phyloP scores from a whole-genome alignment of 1,140 invertebrate species.

The Caenorhabditis tropicalis region DNA sequence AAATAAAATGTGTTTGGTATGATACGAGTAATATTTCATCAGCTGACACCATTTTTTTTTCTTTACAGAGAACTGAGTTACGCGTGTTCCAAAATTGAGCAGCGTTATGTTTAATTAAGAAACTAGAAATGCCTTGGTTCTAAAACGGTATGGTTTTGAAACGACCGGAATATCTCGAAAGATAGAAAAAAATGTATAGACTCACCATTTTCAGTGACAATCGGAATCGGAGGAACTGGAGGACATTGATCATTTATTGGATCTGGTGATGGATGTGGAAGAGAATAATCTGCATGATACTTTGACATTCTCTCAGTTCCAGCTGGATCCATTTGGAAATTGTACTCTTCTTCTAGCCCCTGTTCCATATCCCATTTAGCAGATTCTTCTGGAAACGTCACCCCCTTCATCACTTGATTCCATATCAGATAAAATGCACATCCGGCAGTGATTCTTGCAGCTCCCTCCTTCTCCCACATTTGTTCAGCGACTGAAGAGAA shows the following conservation, averaged over 20 bases:
- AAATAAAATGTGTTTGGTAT: no score
- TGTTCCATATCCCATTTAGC: neutral
- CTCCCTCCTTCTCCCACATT: constrained; percentile 8
- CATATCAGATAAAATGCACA: neutral
- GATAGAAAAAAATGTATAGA: no score
- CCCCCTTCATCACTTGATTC: neutral
- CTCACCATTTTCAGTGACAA: neutral
- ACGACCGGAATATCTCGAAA: no score
- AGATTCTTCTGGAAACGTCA: no score
- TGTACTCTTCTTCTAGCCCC: neutral
- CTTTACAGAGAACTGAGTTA: no score
- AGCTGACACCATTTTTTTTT: no score
- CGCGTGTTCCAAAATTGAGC: no score
- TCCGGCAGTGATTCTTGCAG: constrained; percentile 19
- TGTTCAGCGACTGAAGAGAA: neutral
- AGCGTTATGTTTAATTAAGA: no score
- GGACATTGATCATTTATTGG: neutral
- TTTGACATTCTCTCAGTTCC: neutral
- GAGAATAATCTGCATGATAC: neutral
- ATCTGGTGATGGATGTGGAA: neutral
- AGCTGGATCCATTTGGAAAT: no score
- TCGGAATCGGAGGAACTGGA: neutral
- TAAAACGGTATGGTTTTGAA: no score
- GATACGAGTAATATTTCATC: no score
- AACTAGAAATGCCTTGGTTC: no score